These are phyloP conservation scores for Drosophila borealis DNA, from an alignment of 2,888 invertebrate genomes.

Conservation along the genomic window DNA sequence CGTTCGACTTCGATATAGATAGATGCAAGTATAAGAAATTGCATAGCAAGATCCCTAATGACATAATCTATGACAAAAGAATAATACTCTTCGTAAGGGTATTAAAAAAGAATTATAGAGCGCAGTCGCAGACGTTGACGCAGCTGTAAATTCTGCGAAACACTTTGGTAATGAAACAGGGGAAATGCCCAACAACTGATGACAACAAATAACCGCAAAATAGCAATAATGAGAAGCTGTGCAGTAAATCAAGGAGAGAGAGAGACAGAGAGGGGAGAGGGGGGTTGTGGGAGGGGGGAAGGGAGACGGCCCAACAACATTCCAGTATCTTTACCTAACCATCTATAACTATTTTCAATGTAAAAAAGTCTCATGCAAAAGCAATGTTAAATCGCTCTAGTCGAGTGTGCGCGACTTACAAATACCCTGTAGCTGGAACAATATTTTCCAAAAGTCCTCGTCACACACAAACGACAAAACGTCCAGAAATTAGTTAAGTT, in stretches of 20 bases:
- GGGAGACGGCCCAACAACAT: neutral
- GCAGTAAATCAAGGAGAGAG: conserved; percentile 3
- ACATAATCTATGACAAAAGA: too few relatives aligned
- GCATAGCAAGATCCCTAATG: too few relatives aligned
- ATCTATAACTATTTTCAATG: neutral
- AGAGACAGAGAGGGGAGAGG: neutral
- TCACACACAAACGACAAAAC: too few relatives aligned
- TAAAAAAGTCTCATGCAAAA: neutral
- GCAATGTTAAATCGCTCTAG: too few relatives aligned
- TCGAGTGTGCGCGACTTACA: neutral
- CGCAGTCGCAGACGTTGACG: conserved; percentile 4
- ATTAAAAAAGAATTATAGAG: neutral
- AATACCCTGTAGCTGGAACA: neutral
- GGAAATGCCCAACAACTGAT: conserved; percentile 40
- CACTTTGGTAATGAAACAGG: conserved; percentile 13
- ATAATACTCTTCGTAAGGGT: neutral
- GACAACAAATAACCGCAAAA: conserved; percentile 6
- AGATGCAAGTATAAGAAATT: too few relatives aligned
- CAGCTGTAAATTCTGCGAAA: conserved; percentile 25
- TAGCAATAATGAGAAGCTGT: conserved; percentile 12
- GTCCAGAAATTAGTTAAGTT: too few relatives aligned
- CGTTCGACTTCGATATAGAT: too few relatives aligned
- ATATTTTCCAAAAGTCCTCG: too few relatives aligned
- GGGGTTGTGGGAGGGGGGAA: neutral
- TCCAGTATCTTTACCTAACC: neutral